A percentile compares a stretch with the other conserved stretches of the same genome.
Conservation (phyloP, 2,797 vertebrate genomes). For the Diplodus sargus region DNA sequence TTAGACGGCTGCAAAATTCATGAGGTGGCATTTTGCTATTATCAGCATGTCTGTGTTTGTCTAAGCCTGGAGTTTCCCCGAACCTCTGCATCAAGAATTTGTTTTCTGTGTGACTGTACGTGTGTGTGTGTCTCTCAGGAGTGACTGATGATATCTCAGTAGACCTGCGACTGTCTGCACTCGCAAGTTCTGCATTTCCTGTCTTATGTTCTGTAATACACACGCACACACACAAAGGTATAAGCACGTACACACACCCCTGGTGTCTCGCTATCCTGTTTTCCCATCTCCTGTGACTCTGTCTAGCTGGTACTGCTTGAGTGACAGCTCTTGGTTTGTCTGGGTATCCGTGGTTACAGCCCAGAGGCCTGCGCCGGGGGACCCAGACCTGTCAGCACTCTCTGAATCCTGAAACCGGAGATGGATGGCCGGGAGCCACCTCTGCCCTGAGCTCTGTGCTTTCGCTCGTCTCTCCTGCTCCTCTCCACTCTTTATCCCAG, state of each 20-base stretch:
- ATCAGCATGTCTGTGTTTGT: conserved; percentile 56
- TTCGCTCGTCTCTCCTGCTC: conserved; percentile 43
- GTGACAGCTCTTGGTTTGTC: conserved; percentile 80
- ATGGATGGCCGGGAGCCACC: conserved; percentile 71
- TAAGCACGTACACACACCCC: conserved; percentile 34
- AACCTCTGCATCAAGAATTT: conserved; percentile 45
- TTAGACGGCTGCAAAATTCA: conserved; percentile 71
- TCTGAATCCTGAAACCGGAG: conserved; percentile 78
- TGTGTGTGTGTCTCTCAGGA: conserved; percentile 34
- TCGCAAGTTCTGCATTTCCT: conserved; percentile 47
- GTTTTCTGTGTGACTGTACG: conserved; percentile 38
- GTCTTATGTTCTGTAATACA: conserved; percentile 30
- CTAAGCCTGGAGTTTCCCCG: conserved; percentile 47
- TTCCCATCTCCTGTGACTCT: conserved; percentile 72
- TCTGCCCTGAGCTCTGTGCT: conserved; percentile 63
- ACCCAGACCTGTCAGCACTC: conserved; percentile 77
- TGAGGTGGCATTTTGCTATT: conserved; percentile 61
- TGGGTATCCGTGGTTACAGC: conserved; percentile 81
- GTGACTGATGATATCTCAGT: conserved; percentile 67
- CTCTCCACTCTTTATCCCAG: conserved; percentile 50
- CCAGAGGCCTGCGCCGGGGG: conserved; percentile 73
- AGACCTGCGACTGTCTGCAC: conserved; percentile 45
- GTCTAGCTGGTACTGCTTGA: conserved; percentile 69
- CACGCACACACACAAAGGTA: conserved; percentile 27
- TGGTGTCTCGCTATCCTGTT: conserved; percentile 66